Evolutionary conservation across 2,797 vertebrate genomes (phyloP).

Genomic region (Oreonectes daqikongensis): DNA sequence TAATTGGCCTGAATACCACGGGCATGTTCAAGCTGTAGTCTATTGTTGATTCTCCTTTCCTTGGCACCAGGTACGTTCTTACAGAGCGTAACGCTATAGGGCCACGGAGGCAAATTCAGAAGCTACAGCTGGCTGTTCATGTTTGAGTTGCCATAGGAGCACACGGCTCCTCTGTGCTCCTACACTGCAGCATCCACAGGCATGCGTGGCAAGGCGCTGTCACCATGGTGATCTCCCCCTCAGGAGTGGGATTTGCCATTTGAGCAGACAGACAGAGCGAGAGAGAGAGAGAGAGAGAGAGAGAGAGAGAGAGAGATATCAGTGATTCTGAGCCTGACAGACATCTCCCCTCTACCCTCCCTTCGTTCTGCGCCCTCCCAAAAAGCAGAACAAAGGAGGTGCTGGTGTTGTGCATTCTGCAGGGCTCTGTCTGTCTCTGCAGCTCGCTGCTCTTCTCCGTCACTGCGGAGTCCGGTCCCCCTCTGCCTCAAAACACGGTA

Average conservation of each 20-base stretch:
- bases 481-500: conserved; percentile 37
- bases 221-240: conserved; percentile 79
- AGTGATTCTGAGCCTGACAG: conserved; percentile 60
- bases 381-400: conserved; percentile 63
- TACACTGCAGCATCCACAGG: conserved; percentile 75
- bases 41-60: conserved; percentile 49
- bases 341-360: conserved; percentile 49
- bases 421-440: conserved; percentile 55
- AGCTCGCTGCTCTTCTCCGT: conserved; percentile 35
- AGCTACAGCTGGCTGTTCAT: conserved; percentile 38
- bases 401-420: conserved; percentile 59
- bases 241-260: conserved; percentile 68
- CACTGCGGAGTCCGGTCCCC: conserved; percentile 37
- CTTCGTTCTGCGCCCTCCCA: conserved; percentile 46
- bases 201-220: conserved; percentile 71
- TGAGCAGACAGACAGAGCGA: conserved; percentile 59
- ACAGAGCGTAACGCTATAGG: conserved; percentile 40
- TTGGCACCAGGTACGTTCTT: conserved; percentile 39
- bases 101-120: conserved; percentile 29
- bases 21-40: conserved; percentile 28
- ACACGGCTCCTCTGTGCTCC: conserved; percentile 62
- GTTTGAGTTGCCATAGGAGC: conserved; percentile 62
- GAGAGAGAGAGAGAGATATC: conserved; percentile 38
- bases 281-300: conserved; percentile 39
- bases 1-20: conserved; percentile 52